phyloP scores from a whole-genome alignment of 2,888 invertebrate species.

The Papilio demoleus region DNA sequence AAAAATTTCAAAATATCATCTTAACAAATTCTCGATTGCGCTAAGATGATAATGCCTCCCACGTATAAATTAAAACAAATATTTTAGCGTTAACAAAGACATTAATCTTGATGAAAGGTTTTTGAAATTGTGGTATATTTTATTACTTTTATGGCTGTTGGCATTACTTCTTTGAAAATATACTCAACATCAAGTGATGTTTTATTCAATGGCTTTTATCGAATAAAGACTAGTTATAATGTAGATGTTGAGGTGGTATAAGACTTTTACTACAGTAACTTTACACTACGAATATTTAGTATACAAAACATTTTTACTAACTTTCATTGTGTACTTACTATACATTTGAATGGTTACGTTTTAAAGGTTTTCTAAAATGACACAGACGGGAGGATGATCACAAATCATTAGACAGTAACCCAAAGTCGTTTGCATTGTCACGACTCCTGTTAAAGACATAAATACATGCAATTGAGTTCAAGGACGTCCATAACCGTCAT shows the following conservation, averaged over 20 bases:
- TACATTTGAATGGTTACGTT: too few species aligned
- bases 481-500: slow-evolving; percentile 78
- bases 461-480: slow-evolving; percentile 80
- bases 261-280: too few species aligned
- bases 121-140: neutral
- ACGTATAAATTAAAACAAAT: neutral
- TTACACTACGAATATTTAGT: too few species aligned
- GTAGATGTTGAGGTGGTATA: too few species aligned
- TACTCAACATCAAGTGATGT: neutral
- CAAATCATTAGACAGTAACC: slow-evolving; percentile 26
- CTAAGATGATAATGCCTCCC: slow-evolving; percentile 9
- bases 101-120: slow-evolving; percentile 26
- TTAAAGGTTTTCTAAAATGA: neutral
- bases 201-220: slow-evolving; percentile 3
- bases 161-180: slow-evolving; percentile 6
- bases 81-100: slow-evolving; percentile 4
- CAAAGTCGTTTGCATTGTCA: slow-evolving; percentile 77
- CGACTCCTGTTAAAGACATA: slow-evolving; percentile 78
- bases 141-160: neutral
- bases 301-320: too few species aligned
- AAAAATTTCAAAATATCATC: neutral
- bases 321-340: too few species aligned
- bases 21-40: slow-evolving; percentile 4
- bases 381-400: neutral
- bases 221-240: neutral